A percentile compares a stretch with the other conserved stretches of the same genome.
Conservation (phyloP, 2,113 vertebrate species). For the Cyanoliseus patagonus region DNA sequence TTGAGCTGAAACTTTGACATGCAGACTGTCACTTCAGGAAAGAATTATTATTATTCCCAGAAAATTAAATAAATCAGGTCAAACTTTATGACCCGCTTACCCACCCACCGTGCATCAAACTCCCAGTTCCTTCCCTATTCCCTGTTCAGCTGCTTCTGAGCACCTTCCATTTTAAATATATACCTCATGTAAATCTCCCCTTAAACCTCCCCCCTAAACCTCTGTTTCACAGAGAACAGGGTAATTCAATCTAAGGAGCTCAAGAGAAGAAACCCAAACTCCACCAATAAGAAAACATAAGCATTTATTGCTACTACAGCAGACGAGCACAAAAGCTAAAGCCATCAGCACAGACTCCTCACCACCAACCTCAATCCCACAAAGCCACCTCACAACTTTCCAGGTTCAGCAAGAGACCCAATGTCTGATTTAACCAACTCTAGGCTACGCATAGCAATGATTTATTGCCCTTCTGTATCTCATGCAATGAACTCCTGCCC, state of each 20-base stretch:
- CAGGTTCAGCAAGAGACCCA: background rate
- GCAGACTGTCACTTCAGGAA: slow-evolving; percentile 7
- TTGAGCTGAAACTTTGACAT: slow-evolving; percentile 48
- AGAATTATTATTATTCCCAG: slow-evolving; percentile 46
- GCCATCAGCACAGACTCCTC: fast-evolving
- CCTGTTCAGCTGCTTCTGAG: background rate
- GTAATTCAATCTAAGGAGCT: background rate
- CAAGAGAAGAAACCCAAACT: fast-evolving
- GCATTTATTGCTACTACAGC: fast-evolving
- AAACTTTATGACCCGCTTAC: background rate
- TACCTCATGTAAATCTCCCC: background rate
- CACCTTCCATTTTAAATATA: background rate
- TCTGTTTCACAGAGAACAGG: background rate
- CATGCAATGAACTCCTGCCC: fast-evolving
- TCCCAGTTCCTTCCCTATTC: background rate
- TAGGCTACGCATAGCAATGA: fast-evolving
- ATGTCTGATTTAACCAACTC: background rate
- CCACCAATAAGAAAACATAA: background rate
- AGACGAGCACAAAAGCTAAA: background rate
- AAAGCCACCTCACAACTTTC: background rate
- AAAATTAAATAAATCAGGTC: slow-evolving; percentile 41
- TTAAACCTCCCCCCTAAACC: background rate
- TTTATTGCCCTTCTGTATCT: background rate
- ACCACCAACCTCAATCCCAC: fast-evolving
- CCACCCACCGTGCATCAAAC: background rate